Conservation (phyloP, 2,113 vertebrate species). For the Pomatorhinus ruficollis region DNA sequence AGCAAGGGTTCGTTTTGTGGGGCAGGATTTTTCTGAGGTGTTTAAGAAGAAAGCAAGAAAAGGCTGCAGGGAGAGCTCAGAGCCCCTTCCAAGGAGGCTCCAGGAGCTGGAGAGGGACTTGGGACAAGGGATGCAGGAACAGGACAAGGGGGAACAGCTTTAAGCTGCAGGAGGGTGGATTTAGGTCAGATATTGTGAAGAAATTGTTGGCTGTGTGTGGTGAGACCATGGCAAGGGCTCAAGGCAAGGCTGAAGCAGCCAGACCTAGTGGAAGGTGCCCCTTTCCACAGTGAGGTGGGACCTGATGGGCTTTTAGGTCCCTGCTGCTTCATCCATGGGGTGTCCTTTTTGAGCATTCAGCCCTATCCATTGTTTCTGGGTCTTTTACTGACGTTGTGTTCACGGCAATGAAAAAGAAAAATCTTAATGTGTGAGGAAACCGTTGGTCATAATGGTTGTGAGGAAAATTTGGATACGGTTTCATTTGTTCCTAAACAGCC, state of each 20-base stretch:
- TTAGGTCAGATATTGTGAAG: not conserved
- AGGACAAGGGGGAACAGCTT: not conserved
- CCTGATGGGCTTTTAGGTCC: not conserved
- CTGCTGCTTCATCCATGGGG: fast-evolving
- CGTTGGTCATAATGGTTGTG: fast-evolving
- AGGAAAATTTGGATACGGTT: not conserved
- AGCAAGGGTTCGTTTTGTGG: not conserved
- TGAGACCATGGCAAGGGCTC: not conserved
- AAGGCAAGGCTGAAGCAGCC: not conserved
- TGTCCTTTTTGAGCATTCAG: not conserved
- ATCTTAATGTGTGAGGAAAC: not conserved
- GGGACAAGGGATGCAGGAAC: not conserved
- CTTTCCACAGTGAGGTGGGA: not conserved
- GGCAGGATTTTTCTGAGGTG: not conserved
- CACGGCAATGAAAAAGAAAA: not conserved
- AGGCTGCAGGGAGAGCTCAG: not conserved
- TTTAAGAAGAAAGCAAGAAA: not conserved
- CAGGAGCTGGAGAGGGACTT: not conserved
- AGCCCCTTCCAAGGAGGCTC: not conserved
- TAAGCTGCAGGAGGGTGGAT: not conserved
- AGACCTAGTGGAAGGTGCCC: not conserved
- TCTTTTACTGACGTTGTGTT: not conserved
- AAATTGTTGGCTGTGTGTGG: not conserved
- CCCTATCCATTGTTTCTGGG: fast-evolving
- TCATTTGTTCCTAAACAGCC: not conserved